phyloP scores from a whole-genome alignment of 2,888 invertebrate genomes.

The Epinotia ramella region DNA sequence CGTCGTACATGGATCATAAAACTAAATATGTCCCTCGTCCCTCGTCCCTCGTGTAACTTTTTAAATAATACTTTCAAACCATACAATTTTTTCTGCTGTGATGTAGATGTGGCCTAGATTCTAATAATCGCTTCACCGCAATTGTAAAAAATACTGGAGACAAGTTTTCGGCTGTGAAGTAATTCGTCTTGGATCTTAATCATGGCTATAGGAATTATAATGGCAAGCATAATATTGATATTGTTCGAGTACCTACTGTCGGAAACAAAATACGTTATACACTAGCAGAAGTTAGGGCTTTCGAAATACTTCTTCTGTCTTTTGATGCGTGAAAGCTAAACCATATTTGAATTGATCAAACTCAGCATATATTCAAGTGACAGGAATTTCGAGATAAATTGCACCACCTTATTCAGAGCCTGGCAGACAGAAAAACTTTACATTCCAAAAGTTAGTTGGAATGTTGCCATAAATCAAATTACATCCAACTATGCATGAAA shows the following conservation, averaged over 20 bases:
- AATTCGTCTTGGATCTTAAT: background rate
- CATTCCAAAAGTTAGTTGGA: constrained; percentile 26
- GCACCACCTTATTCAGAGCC: constrained; percentile 6
- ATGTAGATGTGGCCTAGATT: no score
- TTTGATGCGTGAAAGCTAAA: background rate
- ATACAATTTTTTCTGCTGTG: no score
- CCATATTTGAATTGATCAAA: background rate
- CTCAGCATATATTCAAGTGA: background rate
- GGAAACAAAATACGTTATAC: background rate
- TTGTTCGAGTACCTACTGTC: no score
- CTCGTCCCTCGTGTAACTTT: no score
- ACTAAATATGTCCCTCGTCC: no score
- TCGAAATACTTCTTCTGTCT: background rate
- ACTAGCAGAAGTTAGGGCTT: background rate
- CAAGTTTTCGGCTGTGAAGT: no score
- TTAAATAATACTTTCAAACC: no score
- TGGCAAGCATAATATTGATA: no score
- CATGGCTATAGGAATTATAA: background rate
- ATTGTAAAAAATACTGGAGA: no score
- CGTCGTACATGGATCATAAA: no score
- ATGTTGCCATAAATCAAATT: constrained; percentile 29
- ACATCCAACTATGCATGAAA: constrained; percentile 32
- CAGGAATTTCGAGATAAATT: constrained; percentile 3
- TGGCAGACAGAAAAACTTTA: constrained; percentile 24
- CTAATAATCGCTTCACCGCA: no score